Base-by-base conservation (phyloP, 2,888 invertebrate species). In the Meteorus cinctellus region DNA sequence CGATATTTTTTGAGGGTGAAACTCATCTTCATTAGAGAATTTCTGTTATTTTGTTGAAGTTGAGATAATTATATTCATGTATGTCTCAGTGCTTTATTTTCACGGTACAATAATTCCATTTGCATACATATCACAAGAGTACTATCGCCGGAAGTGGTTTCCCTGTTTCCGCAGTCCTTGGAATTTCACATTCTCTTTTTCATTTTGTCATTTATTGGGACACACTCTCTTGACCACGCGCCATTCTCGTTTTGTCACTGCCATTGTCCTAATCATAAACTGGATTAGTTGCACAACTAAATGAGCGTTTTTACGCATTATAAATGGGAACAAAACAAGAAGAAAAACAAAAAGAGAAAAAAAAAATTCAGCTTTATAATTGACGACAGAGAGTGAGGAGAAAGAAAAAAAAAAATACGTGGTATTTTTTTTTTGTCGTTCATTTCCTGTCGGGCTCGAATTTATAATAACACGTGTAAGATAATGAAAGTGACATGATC, bases 91-190 rank as follows among this genome's bases (percentile, higher is more conserved):
- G 10, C 8, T 55, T 24, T 55, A 8, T 55, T 19, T 55, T 48
- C 14, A 55, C n/a, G 24, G 55, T 55, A 55, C 19, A 55, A 55
- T 55, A 55, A 55, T 55, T 55, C n/a, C n/a, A 55, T 55, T n/a
- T 55, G n/a, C 55, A 55, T 55, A 10, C 10, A 55, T 55, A 55
- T 19, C 19, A 55, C 55, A 55, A 55, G 24, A 19, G 55, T 24
- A 75, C 51, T 69, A 75, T 75, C 74, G 55, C 65, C 45, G 74
- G 74, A 75, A 70, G 70, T 70, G 74, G 74, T 63, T 70, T 75
- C 51, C 63, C 65, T 19, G 48, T 73, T 75, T 75, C 70, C 74
- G 48, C 74, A 75, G 69, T 69, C 69, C 69, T 70, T 75, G 51
- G 27, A 29, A n/a, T 36, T 65, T 34, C 10, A 5, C 67, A 14